These are phyloP conservation scores for Gallinago stenura DNA, from an alignment of 2,797 vertebrate genomes.

Conservation along the genomic window DNA sequence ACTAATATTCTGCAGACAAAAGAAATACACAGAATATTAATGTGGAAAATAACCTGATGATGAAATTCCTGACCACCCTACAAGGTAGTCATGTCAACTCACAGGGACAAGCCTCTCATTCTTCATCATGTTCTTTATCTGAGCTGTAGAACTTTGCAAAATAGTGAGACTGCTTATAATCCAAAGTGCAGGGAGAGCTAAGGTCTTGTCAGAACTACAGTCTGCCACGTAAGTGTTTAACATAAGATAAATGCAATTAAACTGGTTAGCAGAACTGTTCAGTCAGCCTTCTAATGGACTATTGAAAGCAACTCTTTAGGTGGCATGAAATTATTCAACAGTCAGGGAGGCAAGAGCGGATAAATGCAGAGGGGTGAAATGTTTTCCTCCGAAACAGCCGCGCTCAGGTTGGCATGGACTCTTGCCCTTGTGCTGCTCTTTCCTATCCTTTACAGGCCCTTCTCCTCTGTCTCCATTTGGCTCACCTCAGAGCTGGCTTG, in stretches of 20 bases:
- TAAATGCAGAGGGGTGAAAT: background rate
- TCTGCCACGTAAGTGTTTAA: background rate
- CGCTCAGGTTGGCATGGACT: background rate
- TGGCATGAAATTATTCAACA: background rate
- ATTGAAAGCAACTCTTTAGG: background rate
- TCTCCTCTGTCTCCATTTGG: background rate
- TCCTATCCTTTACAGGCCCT: background rate
- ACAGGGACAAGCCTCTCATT: background rate
- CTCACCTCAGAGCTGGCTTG: background rate
- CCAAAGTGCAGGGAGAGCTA: background rate
- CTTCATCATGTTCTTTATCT: background rate
- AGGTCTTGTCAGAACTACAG: background rate
- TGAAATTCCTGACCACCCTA: background rate
- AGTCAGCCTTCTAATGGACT: background rate
- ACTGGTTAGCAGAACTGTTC: background rate
- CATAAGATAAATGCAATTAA: background rate
- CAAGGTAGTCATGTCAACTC: background rate
- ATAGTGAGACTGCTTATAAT: background rate
- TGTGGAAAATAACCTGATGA: background rate
- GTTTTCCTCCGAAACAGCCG: background rate
- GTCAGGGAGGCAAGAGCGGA: background rate
- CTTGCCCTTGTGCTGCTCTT: background rate
- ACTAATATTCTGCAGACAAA: background rate
- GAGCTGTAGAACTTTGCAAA: background rate
- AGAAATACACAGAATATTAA: background rate